Base-by-base conservation (phyloP, 1,140 invertebrate species). In the Chrysopa pallens region DNA sequence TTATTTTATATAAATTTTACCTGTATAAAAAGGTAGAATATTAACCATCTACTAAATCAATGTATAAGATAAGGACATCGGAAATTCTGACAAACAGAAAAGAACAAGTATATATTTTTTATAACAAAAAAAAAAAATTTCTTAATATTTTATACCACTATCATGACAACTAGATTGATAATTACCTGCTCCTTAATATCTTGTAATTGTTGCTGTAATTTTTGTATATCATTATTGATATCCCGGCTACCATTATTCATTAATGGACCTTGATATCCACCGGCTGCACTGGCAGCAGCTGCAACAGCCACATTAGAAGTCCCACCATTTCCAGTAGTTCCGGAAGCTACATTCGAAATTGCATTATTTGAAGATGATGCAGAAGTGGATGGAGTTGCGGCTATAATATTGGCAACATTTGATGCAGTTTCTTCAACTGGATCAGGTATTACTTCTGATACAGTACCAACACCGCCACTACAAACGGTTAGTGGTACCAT, bases 101-200 rank as follows among this genome's bases (percentile, higher is more conserved):
- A n/a, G n/a, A n/a, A n/a, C n/a, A n/a, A n/a, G n/a, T n/a, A n/a
- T n/a, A n/a, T n/a, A n/a, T n/a, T n/a, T n/a, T n/a, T n/a, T n/a
- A n/a, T n/a, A n/a, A n/a, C n/a, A n/a, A n/a, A n/a, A n/a, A n/a
- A n/a, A n/a, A n/a, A n/a, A n/a, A n/a, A n/a, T n/a, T n/a, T n/a
- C n/a, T n/a, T n/a, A n/a, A n/a, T n/a, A n/a, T n/a, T n/a, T n/a
- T n/a, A n/a, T n/a, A n/a, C n/a, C n/a, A n/a, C n/a, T n/a, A n/a
- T n/a, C n/a, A n/a, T n/a, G n/a, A n/a, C n/a, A 44, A 36, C 17
- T 13, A 28, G 39, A 17, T 42, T 9, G 36, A 1, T 38, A 43
- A 54, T 53, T 54, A 92, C 89, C 73, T 94, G 90, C 65, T 97
- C 92, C 58, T 95, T 95, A 46, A 96, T 95, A 59, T 96, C 92